A percentile compares a stretch with the other conserved stretches of the same genome.
These are phyloP conservation scores for Cosmia pyralina DNA, from an alignment of 2,888 invertebrate species.

Conservation along the genomic window DNA sequence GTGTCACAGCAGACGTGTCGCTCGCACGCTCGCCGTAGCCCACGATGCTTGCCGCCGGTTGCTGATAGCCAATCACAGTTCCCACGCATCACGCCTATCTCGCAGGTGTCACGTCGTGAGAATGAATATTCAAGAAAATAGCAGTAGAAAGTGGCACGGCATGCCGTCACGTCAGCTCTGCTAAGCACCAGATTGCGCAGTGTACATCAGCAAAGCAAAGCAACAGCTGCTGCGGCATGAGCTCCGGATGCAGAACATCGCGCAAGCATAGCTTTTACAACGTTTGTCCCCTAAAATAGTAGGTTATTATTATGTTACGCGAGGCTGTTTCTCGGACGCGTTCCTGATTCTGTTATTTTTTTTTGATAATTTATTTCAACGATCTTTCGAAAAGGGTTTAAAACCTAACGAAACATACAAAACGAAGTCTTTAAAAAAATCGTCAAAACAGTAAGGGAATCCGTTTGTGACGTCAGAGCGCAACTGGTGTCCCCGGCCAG, in stretches of 20 bases:
- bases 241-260: neutral
- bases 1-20: conserved; percentile 38
- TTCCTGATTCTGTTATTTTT: neutral
- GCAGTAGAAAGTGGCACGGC: conserved; percentile 42
- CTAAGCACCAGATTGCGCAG: neutral
- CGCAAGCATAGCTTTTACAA: neutral
- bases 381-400: neutral
- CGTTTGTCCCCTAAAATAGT: neutral
- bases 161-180: neutral
- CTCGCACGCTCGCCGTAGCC: conserved; percentile 40
- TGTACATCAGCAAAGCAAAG: too few relatives aligned
- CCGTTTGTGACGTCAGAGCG: conserved; percentile 4
- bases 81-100: conserved; percentile 38
- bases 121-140: conserved; percentile 69
- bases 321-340: too few relatives aligned
- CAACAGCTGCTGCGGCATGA: neutral
- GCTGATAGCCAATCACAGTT: conserved; percentile 43
- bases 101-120: conserved; percentile 61
- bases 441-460: neutral
- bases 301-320: neutral
- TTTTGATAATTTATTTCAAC: neutral
- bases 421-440: neutral
- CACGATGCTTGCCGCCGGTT: conserved; percentile 15
- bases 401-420: neutral
- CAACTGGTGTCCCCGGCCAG: conserved; percentile 34